Conservation (phyloP, 2,888 invertebrate genomes). For the Cryptophagus acutangulus region DNA sequence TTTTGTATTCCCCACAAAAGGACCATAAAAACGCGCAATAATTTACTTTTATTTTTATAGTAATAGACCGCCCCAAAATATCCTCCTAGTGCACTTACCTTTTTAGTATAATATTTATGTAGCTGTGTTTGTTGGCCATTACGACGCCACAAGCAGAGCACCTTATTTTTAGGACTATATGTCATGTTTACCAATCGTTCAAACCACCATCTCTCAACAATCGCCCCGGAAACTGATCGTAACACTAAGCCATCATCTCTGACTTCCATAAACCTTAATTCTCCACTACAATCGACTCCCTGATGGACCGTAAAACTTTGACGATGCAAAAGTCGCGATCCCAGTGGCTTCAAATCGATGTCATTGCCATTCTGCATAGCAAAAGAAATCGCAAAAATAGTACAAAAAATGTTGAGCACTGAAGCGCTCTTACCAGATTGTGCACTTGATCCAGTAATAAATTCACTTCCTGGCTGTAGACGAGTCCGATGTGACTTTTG, state of each 20-base stretch:
- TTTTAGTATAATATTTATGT: constrained; percentile 98
- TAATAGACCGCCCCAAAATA: no score
- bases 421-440: constrained; percentile 68
- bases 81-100: constrained; percentile 61
- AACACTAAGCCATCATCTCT: constrained; percentile 92
- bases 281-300: constrained; percentile 87
- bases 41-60: no score
- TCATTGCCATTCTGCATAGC: constrained; percentile 86
- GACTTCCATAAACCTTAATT: constrained; percentile 85
- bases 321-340: constrained; percentile 90
- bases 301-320: constrained; percentile 98
- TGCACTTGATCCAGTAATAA: constrained; percentile 91
- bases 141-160: constrained; percentile 94
- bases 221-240: constrained; percentile 77
- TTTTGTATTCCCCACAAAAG: no score
- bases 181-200: constrained; percentile 99
- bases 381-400: not conserved
- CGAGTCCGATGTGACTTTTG: constrained; percentile 96
- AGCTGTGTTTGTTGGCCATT: constrained; percentile 91
- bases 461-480: constrained; percentile 97
- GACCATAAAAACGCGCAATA: no score
- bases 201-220: constrained; percentile 97
- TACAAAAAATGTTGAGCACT: not conserved
- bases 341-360: constrained; percentile 92
- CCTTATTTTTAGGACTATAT: constrained; percentile 96